These are phyloP conservation scores for Megaptera novaeangliae DNA, from an alignment of 2,113 vertebrate species.

Conservation along the genomic window DNA sequence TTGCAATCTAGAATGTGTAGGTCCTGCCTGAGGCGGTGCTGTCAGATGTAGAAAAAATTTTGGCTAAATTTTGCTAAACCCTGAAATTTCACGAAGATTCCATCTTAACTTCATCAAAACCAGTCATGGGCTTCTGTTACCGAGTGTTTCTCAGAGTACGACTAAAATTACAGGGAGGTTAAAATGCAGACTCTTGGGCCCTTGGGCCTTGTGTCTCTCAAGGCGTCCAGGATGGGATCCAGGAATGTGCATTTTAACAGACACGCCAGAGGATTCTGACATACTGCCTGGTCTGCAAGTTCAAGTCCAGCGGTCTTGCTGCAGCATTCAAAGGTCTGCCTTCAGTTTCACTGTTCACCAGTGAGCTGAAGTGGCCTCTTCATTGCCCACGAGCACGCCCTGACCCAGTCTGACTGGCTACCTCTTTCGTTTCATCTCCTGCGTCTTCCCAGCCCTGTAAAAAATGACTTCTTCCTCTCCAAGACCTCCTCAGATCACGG, in stretches of 20 bases:
- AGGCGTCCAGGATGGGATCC: fast-evolving
- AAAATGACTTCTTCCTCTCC: not conserved
- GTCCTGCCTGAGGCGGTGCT: fast-evolving
- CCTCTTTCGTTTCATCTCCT: not conserved
- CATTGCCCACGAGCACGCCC: fast-evolving
- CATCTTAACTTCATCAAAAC: not conserved
- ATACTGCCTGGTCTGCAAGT: not conserved
- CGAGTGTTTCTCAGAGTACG: not conserved
- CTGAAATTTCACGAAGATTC: not conserved
- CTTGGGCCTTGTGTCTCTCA: not conserved
- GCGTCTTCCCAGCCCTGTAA: not conserved
- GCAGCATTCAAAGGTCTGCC: not conserved
- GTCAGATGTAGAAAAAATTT: fast-evolving
- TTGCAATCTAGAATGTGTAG: fast-evolving
- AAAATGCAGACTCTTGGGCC: not conserved
- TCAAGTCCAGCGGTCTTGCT: not conserved
- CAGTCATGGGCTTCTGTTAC: not conserved
- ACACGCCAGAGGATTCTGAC: not conserved
- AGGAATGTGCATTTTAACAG: not conserved
- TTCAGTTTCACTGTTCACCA: not conserved
- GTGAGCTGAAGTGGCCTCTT: no score
- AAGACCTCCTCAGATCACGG: fast-evolving
- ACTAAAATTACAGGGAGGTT: no score
- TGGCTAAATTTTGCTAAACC: not conserved
- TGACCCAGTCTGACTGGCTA: not conserved